Evolutionary conservation across 2,888 invertebrate species (phyloP), one percentile per base, ranked within the genome.

Genomic region (Ormyrus rosae): DNA sequence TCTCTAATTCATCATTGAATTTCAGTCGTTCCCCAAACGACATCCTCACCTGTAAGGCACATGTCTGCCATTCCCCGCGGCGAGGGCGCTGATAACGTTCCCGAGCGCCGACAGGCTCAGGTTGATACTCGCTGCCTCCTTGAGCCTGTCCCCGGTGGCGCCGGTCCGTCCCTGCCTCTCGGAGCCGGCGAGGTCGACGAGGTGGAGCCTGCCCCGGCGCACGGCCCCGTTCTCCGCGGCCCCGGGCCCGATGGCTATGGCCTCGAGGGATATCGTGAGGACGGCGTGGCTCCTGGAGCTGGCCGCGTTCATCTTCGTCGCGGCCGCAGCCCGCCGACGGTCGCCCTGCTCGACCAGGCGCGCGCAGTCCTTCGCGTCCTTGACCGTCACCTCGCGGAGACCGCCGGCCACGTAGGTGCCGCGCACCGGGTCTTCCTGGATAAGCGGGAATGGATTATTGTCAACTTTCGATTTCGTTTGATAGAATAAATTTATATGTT

Each of bases 111-210:
- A 96, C 50, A 97, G 91, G 0, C 96, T 96, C 70, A 97, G 90
- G 91, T 97, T 97, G 80, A 97, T 97, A 91, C 97, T 97, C 0
- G 96, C 96, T 0, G 97, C 97, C 91, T 97, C 97, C 87, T 96
- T 96, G 50, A 97, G 91, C 11, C 97, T 92, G 82, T 96, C 96
- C 0, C 97, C 97, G 7, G 95, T 95, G 0, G 97, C 96, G n/a
- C 96, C 96, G 86, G 93, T 93, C 90, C 97, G 96, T 4, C 94
- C 93, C 90, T 97, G 97, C 80, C 97, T 91, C 87, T 98, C 97
- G 48, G 96, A 96, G 6, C 97, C 97, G 0, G 97, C 97, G 85
- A 98, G 91, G 91, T 98, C 97, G 0, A 97, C 97, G 75, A 98
- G 91, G 89, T 97, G 97, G 13, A 98, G 92, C 90, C 97, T 96